Evolutionary conservation across 1,140 invertebrate genomes (phyloP).

Genomic region (Amyelois transitella): DNA sequence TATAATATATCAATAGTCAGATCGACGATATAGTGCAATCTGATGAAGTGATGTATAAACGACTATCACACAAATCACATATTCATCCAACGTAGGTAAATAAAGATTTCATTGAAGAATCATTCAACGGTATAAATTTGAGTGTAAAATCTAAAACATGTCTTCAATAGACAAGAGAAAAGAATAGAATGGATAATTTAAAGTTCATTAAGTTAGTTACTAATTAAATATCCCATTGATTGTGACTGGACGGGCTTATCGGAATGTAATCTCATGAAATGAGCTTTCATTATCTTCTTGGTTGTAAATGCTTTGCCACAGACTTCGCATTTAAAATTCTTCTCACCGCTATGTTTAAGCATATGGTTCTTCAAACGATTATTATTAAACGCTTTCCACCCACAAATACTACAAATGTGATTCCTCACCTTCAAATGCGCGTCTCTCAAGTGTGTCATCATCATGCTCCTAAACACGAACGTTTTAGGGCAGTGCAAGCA

Average conservation of each 20-base stretch:
- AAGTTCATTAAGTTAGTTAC: too few species aligned
- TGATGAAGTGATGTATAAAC: too few species aligned
- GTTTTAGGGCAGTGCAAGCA: slow-evolving; percentile 23
- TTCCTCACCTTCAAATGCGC: slow-evolving; percentile 29
- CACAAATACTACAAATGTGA: slow-evolving; percentile 64
- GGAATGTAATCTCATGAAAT: slow-evolving; percentile 51
- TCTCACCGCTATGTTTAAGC: slow-evolving; percentile 83
- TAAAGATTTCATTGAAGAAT: too few species aligned
- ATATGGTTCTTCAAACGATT: slow-evolving; percentile 82
- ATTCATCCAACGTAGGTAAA: too few species aligned
- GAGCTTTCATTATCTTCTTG: slow-evolving; percentile 21
- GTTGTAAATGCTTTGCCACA: slow-evolving; percentile 82
- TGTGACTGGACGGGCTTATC: slow-evolving; percentile 26
- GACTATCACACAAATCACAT: too few species aligned
- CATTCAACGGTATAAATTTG: too few species aligned
- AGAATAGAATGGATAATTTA: too few species aligned
- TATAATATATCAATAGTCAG: too few species aligned
- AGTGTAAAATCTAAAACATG: too few species aligned
- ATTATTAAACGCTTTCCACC: slow-evolving; percentile 81
- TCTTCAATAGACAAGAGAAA: too few species aligned
- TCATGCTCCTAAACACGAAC: slow-evolving; percentile 21
- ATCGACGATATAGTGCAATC: too few species aligned
- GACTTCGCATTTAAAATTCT: slow-evolving; percentile 82
- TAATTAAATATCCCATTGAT: slow-evolving; percentile 20
- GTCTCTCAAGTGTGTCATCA: slow-evolving; percentile 23